Percentiles rank a stretch among this genome's conserved stretches.
Evolutionary conservation across 2,797 vertebrate species (phyloP).

Genomic region (Neosilurus hyrtlii): DNA sequence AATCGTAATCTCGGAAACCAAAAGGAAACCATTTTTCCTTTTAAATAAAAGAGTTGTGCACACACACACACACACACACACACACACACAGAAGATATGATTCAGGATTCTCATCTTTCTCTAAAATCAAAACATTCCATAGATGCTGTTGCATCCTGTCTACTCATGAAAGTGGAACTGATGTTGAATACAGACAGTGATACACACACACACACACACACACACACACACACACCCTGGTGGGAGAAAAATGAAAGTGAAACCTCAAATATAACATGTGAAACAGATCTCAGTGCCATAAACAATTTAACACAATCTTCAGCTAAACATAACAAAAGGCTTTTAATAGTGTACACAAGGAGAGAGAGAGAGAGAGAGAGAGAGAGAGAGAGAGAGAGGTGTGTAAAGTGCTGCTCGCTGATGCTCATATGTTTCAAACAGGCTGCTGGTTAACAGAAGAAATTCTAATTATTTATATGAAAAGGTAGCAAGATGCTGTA

Average conservation of each 20-base stretch:
- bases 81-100: constrained; percentile 16
- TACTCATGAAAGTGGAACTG: background rate
- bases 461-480: background rate
- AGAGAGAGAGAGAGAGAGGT: background rate
- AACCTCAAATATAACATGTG: constrained; percentile 10
- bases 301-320: constrained; percentile 24
- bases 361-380: constrained; percentile 2
- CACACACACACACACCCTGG: too few species aligned
- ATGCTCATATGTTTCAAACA: background rate
- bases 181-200: background rate
- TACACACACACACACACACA: too few species aligned
- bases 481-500: too few species aligned
- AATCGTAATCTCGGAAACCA: background rate
- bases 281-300: constrained; percentile 1
- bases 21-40: background rate
- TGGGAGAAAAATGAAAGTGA: constrained; percentile 12
- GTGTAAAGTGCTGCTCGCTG: background rate
- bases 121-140: constrained; percentile 33
- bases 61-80: constrained; percentile 18
- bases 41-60: background rate
- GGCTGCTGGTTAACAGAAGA: background rate
- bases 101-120: constrained; percentile 1
- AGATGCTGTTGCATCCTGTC: constrained; percentile 22
- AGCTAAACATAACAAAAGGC: constrained; percentile 42
- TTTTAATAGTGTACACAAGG: constrained; percentile 37